Base-by-base conservation (phyloP, 35 echinoderm and acorn worm species). In the Apostichopus japonicus region DNA sequence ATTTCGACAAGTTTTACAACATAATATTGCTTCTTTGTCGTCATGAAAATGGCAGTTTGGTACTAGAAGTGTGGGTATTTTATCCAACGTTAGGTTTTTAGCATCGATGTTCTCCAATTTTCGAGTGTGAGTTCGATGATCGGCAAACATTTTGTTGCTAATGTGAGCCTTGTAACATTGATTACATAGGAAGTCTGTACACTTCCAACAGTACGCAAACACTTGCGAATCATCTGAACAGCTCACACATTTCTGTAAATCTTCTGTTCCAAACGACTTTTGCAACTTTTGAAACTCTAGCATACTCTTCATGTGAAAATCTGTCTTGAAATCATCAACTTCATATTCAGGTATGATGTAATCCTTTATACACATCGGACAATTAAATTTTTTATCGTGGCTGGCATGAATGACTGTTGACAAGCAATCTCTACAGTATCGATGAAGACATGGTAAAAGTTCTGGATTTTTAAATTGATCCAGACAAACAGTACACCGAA, bases 221-320 rank as follows among this genome's bases (percentile, higher is more conserved):
- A 61, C 25, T 24, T 87, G n/a, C 10, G 19, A 6, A 1, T 27
- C 15, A 16, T 86, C 56, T 70, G 24, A 27, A 21, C 84, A 23
- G 23, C 7, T 27, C 10, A 56, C 24, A 87, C 55, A 63, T 70
- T 63, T 10, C 25, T 61, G 5, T 22, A 70, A 11, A 56, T 70
- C 84, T 14, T 87, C 56, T 22, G 8, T 63, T 70, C 21, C 23
- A 24, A 70, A 13, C 6, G 84, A 87, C 13, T 87, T 55, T 44
- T 87, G 84, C 7, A 87, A 33, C 14, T 61, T 15, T 21, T 65
- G 19, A 27, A 59, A 87, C 56, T 87, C 84, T 2, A 87, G 54
- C 17, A 87, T 24, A 19, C 24, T 87, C 54, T 87, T 87, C 84
- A 87, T 70, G n/a, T 87, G 54, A 61, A 87, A 87, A 61, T 87